phyloP scores from a whole-genome alignment of 2,888 invertebrate genomes.

The Pemphredon lugubris region DNA sequence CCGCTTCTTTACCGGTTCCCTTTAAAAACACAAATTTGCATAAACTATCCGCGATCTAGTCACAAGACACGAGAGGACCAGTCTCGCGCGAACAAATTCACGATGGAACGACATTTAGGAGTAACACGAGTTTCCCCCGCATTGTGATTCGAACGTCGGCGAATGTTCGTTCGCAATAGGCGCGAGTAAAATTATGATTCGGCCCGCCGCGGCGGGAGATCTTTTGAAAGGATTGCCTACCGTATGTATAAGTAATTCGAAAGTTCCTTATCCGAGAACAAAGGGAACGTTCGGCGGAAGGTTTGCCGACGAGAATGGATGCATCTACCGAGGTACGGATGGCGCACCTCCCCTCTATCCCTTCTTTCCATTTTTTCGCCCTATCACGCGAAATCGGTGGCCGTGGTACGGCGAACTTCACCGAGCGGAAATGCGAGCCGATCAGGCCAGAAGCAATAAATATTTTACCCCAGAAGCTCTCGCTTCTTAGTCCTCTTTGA shows the following conservation, averaged over 20 bases:
- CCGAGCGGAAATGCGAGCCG: constrained; percentile 5
- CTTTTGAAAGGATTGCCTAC: constrained; percentile 32
- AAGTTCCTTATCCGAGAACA: constrained; percentile 41
- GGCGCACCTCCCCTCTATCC: constrained; percentile 2
- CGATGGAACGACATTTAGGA: no score
- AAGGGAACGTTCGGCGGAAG: constrained; percentile 34
- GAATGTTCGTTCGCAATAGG: constrained; percentile 2
- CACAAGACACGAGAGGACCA: no score
- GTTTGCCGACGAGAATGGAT: constrained; percentile 22
- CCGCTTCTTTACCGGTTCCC: no score
- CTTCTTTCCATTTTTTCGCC: constrained; percentile 12
- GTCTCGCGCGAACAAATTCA: no score
- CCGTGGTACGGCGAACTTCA: constrained; percentile 24
- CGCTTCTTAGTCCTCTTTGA: constrained; percentile 24
- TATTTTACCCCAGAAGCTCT: constrained; percentile 56
- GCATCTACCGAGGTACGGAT: constrained; percentile 30
- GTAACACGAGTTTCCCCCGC: no score
- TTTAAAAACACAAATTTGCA: no score
- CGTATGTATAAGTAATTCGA: constrained; percentile 57
- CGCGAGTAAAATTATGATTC: constrained; percentile 38
- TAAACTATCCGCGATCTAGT: no score
- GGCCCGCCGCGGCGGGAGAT: not conserved
- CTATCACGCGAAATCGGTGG: constrained; percentile 18
- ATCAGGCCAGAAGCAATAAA: constrained; percentile 57
- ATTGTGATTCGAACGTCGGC: no score